Base-by-base conservation (phyloP, 2,113 vertebrate species). In the Pantherophis guttatus region DNA sequence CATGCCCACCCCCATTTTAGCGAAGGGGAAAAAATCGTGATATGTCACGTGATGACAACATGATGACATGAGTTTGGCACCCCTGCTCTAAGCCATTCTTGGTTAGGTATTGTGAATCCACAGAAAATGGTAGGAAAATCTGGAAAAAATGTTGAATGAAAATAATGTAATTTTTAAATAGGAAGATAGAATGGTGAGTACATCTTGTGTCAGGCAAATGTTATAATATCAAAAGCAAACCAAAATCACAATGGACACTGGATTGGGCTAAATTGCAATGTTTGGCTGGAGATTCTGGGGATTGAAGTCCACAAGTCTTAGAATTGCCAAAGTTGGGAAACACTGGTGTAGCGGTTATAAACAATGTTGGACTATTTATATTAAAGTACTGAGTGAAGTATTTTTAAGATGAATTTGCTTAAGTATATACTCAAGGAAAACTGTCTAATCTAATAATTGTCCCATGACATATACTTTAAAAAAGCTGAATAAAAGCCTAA, bases 391-490 rank as follows among this genome's bases (percentile, higher is more conserved):
- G 54, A 10, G 58, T 70, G 86, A 88, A 70, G 39, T 59, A 44
- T 44, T 88, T 88, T 54, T 29, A 70, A 88, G 23, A 33, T 70
- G 62, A 65, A 12, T 70, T 19, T 23, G n/a, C 9, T 53, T 91
- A 53, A 86, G 48, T 44, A 58, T 26, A 44, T 44, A 62, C 10
- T 39, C 19, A 39, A 52, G 13, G 26, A 70, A 70, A 92, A 92
- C 86, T 88, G 48, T 7, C 24, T 52, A 59, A 92, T 92, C 44
- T 87, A 87, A 91, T 91, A 91, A 39, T 87, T 48, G 29, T 23
- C 26, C 29, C 57, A 53, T 92, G 33, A 65, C 17, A 87, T 70
- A 65, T 62, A 33, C 17, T 70, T 70, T 70, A 6, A 70, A 70
- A 65, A 70, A 13, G 29, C 48, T 26, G 52, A 65, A 87, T 87